Evolutionary conservation across 2,113 vertebrate species (phyloP).

Genomic region (Tricholaema leucomelas): DNA sequence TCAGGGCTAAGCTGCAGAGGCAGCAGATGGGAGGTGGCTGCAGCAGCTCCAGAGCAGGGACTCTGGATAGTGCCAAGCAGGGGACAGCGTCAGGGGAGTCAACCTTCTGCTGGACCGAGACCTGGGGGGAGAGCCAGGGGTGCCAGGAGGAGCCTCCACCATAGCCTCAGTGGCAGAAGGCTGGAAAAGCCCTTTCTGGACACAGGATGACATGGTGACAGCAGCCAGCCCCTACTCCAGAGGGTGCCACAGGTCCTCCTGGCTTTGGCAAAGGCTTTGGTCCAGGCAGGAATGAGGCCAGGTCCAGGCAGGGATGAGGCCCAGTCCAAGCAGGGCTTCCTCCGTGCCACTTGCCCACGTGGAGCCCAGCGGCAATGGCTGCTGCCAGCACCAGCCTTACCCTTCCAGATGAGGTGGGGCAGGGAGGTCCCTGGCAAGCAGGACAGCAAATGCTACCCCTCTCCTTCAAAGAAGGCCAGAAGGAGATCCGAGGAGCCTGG

Average conservation of each 20-base stretch:
- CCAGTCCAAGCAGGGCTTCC: too few relatives aligned
- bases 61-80: background rate
- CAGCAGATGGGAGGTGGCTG: background rate
- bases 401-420: background rate
- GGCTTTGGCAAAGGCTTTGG: background rate
- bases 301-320: background rate
- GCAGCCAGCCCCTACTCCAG: too few relatives aligned
- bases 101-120: background rate
- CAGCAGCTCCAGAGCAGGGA: background rate
- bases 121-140: accelerated
- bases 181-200: background rate
- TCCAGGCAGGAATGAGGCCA: background rate
- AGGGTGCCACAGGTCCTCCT: background rate
- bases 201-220: background rate
- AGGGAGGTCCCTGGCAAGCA: background rate
- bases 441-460: background rate
- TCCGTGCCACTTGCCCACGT: too few relatives aligned
- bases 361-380: background rate
- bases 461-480: background rate
- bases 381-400: background rate
- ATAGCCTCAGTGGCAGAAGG: background rate
- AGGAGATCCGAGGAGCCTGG: background rate
- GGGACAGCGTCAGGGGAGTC: background rate
- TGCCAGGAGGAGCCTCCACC: background rate
- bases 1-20: background rate